Evolutionary conservation across 2,888 invertebrate genomes (phyloP).

Genomic region (Dugesia japonica): DNA sequence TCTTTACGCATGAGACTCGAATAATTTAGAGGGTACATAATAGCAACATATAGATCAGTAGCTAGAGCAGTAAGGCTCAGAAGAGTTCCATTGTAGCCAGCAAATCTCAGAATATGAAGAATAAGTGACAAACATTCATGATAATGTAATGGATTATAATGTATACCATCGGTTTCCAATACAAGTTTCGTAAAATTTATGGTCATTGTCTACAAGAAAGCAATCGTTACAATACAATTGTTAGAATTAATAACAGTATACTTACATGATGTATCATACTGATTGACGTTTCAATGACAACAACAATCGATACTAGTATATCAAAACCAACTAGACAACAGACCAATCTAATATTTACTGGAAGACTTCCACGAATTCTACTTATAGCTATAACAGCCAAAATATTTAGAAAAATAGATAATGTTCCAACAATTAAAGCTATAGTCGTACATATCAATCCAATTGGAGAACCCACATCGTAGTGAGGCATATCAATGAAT

Average conservation of each 20-base stretch:
- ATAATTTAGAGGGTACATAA: constrained; percentile 25
- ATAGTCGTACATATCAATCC: background rate
- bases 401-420: background rate
- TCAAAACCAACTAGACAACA: constrained; percentile 8
- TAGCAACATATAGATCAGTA: constrained; percentile 27
- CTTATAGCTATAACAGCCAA: background rate
- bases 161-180: background rate
- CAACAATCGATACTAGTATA: background rate
- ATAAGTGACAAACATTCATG: background rate
- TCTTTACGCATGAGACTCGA: constrained; percentile 21
- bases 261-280: background rate
- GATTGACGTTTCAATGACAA: background rate
- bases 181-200: background rate
- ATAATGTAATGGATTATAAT: background rate
- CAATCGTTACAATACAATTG: too few relatives aligned
- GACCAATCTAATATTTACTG: background rate
- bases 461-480: background rate
- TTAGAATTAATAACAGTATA: background rate
- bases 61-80: constrained; percentile 25
- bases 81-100: constrained; percentile 9
- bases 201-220: background rate
- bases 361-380: background rate
- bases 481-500: too few relatives aligned
- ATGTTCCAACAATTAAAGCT: background rate
- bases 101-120: background rate